Evolutionary conservation across 2,797 vertebrate genomes (phyloP).

Genomic region (Scolopax rusticola): DNA sequence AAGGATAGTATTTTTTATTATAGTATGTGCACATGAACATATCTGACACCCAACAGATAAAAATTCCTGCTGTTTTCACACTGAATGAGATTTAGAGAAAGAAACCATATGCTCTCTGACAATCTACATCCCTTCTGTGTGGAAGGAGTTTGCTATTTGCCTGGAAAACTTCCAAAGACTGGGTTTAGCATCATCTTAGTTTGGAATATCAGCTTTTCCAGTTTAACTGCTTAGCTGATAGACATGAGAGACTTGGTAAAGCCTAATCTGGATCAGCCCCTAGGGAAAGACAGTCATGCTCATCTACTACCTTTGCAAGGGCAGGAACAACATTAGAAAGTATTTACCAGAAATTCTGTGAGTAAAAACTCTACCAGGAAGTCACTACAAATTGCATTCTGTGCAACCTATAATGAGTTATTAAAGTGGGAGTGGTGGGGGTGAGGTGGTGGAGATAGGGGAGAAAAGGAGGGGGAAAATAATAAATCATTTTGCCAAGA

Average conservation of each 20-base stretch:
- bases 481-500: background rate
- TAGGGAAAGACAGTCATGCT: background rate
- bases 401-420: background rate
- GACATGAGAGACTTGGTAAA: background rate
- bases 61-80: background rate
- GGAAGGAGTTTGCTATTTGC: background rate
- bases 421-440: rapidly evolving
- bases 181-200: background rate
- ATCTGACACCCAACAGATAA: background rate
- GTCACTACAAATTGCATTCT: background rate
- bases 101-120: background rate
- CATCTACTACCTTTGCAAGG: background rate
- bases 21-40: background rate
- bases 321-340: background rate
- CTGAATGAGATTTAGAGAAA: background rate
- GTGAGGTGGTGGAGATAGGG: too few relatives aligned
- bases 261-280: background rate
- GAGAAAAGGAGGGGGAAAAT: background rate
- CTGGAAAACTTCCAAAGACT: background rate
- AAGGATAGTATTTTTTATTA: background rate
- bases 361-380: background rate
- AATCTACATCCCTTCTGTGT: background rate
- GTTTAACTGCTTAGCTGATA: background rate
- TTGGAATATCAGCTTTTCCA: background rate
- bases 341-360: background rate